Evolutionary conservation across 2,797 vertebrate genomes (phyloP).

Genomic region (Hafferia zeledoni): DNA sequence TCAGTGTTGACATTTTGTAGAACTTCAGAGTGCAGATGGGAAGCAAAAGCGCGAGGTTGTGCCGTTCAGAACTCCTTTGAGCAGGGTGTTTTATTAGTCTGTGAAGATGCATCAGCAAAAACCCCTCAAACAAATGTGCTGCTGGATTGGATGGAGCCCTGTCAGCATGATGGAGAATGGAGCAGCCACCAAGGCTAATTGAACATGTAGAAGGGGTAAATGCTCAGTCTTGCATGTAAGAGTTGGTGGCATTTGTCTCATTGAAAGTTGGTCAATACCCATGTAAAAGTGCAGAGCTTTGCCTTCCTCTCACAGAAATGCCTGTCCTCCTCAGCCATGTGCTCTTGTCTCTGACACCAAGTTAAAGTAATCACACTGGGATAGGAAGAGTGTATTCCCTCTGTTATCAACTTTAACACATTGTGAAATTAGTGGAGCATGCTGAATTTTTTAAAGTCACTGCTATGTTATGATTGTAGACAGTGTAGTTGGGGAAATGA

Average conservation of each 20-base stretch:
- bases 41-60: not conserved
- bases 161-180: not conserved
- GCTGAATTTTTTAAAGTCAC: conserved; percentile 63
- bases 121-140: not conserved
- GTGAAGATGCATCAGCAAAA: not conserved
- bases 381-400: conserved; percentile 44
- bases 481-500: conserved; percentile 67
- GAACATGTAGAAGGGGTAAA: not conserved
- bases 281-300: not conserved
- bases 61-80: not conserved
- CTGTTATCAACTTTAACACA: conserved; percentile 56
- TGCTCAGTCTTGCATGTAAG: accelerated
- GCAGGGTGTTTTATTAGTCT: not conserved
- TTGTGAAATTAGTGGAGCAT: conserved; percentile 69
- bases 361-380: not conserved
- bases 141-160: not conserved
- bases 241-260: not conserved
- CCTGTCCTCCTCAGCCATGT: not conserved
- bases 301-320: not conserved
- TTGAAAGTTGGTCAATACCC: not conserved
- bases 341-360: not conserved
- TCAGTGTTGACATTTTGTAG: not conserved
- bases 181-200: not conserved
- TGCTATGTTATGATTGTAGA: conserved; percentile 60
- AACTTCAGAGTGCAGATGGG: not conserved